Evolutionary conservation across 2,113 vertebrate genomes (phyloP).

Genomic region (Cyprinodon variegatus): DNA sequence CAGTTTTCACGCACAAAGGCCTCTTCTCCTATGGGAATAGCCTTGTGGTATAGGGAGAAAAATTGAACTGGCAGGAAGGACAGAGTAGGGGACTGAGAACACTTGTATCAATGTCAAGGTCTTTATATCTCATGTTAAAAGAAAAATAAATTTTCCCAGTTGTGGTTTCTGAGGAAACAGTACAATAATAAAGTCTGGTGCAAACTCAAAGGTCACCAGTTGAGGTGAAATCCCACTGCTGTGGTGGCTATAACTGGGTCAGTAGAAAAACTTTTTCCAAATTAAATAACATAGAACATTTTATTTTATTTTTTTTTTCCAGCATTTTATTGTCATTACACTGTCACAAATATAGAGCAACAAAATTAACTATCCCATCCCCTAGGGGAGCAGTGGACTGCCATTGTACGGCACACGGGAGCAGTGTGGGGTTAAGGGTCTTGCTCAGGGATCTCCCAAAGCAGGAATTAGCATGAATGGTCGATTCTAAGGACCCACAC

Average conservation of each 20-base stretch:
- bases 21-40: conserved; percentile 55
- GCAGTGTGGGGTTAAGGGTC: too few species aligned
- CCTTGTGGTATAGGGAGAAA: conserved; percentile 53
- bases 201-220: conserved; percentile 45
- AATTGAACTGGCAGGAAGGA: conserved; percentile 44
- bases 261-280: conserved; percentile 3
- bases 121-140: conserved; percentile 45
- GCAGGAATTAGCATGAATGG: too few species aligned
- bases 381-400: too few species aligned
- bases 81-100: conserved; percentile 43
- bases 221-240: conserved; percentile 42
- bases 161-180: conserved; percentile 68
- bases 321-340: too few species aligned
- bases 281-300: conserved; percentile 10
- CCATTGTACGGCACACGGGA: too few species aligned
- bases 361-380: too few species aligned
- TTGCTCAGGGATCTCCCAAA: too few species aligned
- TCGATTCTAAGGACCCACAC: too few species aligned
- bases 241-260: conserved; percentile 22
- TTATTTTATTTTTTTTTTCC: background rate
- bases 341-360: too few species aligned
- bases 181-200: conserved; percentile 34
- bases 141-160: conserved; percentile 44
- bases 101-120: conserved; percentile 60
- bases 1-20: conserved; percentile 67